Percentiles rank a stretch among this genome's conserved stretches.
Evolutionary conservation across 1,140 invertebrate species (phyloP).

Genomic region (Mycetomoellerius zeteki): DNA sequence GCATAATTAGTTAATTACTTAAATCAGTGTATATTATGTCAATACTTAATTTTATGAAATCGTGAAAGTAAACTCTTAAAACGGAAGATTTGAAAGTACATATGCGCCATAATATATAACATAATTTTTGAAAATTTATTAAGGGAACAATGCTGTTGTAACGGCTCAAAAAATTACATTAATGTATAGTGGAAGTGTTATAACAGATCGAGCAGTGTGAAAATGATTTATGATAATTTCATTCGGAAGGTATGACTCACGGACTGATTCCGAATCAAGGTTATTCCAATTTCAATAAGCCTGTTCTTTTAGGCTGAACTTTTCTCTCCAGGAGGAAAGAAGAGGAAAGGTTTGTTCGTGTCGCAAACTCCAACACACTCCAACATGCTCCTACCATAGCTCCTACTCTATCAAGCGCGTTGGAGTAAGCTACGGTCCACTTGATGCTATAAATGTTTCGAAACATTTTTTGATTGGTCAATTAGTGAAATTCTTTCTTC

Average conservation of each 20-base stretch:
- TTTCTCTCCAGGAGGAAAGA: too few relatives aligned
- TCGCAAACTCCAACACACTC: too few relatives aligned
- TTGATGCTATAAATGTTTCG: too few relatives aligned
- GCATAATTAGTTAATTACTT: too few relatives aligned
- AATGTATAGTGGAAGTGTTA: not conserved
- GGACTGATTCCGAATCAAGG: not conserved
- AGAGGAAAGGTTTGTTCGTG: too few relatives aligned
- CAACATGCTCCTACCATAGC: too few relatives aligned
- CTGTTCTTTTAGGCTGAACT: too few relatives aligned
- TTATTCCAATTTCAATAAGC: not conserved
- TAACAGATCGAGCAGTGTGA: not conserved
- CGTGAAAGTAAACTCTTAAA: not conserved
- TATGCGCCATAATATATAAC: not conserved
- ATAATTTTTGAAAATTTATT: not conserved
- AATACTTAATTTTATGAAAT: not conserved
- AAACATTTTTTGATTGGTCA: too few relatives aligned
- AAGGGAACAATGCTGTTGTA: not conserved
- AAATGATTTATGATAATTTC: not conserved
- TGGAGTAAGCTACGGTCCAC: too few relatives aligned
- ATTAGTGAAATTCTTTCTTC: too few relatives aligned
- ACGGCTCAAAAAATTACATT: not conserved
- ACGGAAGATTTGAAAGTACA: not conserved
- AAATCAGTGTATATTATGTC: not conserved
- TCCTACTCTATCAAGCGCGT: too few relatives aligned
- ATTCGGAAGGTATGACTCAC: not conserved